phyloP scores from a whole-genome alignment of 1,140 invertebrate genomes.

The Sminthurides bifidus region DNA sequence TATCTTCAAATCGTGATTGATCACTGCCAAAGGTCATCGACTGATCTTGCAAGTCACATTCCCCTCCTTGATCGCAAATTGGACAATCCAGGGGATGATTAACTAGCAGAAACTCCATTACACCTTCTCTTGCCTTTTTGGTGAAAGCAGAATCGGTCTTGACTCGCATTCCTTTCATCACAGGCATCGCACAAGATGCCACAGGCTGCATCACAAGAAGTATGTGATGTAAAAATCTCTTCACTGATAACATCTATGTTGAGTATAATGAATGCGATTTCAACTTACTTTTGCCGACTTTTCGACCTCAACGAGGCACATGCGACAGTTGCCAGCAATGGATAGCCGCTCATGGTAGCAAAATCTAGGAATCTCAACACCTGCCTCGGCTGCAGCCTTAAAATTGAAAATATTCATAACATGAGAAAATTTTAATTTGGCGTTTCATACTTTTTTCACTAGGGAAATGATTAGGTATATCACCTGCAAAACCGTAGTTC shows the following conservation, averaged over 20 bases:
- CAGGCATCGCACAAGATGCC: conserved; percentile 99
- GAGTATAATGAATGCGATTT: no score
- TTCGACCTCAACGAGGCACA: conserved; percentile 99
- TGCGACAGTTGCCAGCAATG: conserved; percentile 95
- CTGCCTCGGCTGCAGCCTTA: conserved; percentile 85
- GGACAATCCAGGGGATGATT: conserved; percentile 99
- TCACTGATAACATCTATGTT: no score
- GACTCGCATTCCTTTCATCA: conserved; percentile 95
- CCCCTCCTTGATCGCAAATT: conserved; percentile 99
- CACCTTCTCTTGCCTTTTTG: conserved; percentile 86
- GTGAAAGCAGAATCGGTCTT: conserved; percentile 97
- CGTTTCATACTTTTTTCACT: neutral
- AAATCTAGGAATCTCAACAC: conserved; percentile 96
- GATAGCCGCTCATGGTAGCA: conserved; percentile 98
- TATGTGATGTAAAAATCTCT: no score
- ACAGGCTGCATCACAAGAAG: conserved; percentile 91
- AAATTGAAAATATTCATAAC: conserved; percentile 34
- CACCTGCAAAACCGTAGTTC: conserved; percentile 96
- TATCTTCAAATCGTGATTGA: conserved; percentile 85
- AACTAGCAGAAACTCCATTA: conserved; percentile 97
- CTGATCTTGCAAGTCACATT: conserved; percentile 95
- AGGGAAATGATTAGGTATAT: neutral
- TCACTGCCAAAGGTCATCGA: conserved; percentile 99
- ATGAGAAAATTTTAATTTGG: conserved; percentile 10
- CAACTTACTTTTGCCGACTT: conserved; percentile 64